Evolutionary conservation across 2,113 vertebrate species (phyloP), one percentile per base, ranked within the genome.

Genomic region (Cisticola juncidis): DNA sequence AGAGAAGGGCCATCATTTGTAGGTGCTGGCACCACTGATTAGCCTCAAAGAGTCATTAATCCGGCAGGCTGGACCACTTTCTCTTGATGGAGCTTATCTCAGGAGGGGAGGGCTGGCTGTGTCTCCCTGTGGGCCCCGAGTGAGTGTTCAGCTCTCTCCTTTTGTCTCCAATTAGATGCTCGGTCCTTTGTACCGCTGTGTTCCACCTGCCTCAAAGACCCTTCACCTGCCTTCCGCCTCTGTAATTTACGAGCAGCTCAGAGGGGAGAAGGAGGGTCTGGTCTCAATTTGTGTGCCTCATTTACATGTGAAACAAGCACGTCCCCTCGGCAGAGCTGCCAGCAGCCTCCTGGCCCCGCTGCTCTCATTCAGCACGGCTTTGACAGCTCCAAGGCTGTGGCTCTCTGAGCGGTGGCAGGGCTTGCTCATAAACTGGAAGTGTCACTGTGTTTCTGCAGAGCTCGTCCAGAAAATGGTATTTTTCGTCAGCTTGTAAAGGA

Each of bases 401-500:
- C 29, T 86, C 5, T 29, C 33, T 65, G 70, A 90, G 73, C 4
- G 0, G 51, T 71, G 77, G 56, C 79, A 86, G 90, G 76, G 72
- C 68, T 92, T 66, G 79, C 74, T 90, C 31, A 8, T 84, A 64
- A 81, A 56, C 76, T 88, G 47, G 38, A 86, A 86, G 82, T 23
- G 54, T 77, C 64, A 47, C 48, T 11, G 60, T 64, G 82, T 36
- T 93, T 90, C 74, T 74, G 81, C 60, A 68, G 64, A 44, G 60
- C 40, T 73, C 1, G 8, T 77, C 73, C 81, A 85, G 90, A 65
- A 88, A 71, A 73, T 1, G 4, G 31, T 88, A 56, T 22, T 84
- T 94, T 92, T 79, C 91, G 85, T 77, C 79, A 82, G 68, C 85
- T 96, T 47, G 9, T 88, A 91, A 91, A 86, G 60, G 76, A 95